These are phyloP conservation scores for Sebastes schlegelii DNA, from an alignment of 2,113 vertebrate species.

Conservation along the genomic window DNA sequence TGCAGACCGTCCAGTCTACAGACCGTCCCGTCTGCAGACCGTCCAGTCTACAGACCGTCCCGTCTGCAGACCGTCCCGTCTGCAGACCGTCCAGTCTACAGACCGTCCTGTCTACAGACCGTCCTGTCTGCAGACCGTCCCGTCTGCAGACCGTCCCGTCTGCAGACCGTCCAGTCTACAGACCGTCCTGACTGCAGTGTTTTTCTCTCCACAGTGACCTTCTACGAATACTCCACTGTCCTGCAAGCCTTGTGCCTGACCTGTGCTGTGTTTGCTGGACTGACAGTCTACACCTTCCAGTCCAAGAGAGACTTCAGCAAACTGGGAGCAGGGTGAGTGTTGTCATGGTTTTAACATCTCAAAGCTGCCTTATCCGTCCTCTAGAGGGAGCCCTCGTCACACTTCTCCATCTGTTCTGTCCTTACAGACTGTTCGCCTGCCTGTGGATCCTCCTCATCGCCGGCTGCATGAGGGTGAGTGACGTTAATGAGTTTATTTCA, in stretches of 20 bases:
- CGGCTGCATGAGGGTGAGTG: slow-evolving; percentile 89
- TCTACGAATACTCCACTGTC: slow-evolving; percentile 90
- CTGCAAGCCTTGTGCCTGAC: slow-evolving; percentile 94
- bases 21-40: no score
- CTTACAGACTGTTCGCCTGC: slow-evolving; percentile 88
- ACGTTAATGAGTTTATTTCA: background rate
- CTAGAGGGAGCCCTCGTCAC: background rate
- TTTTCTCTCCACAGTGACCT: slow-evolving; percentile 86
- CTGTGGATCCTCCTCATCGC: slow-evolving; percentile 93
- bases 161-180: no score
- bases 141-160: no score
- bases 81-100: no score
- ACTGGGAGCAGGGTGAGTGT: slow-evolving; percentile 91
- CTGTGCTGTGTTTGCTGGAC: slow-evolving; percentile 90
- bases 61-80: no score
- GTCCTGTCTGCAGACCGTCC: no score
- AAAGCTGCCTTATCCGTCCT: background rate
- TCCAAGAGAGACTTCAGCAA: slow-evolving; percentile 96
- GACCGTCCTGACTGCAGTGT: background rate
- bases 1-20: no score
- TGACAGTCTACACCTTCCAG: slow-evolving; percentile 93
- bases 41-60: no score
- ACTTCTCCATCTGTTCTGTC: slow-evolving; percentile 9
- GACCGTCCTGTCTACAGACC: no score
- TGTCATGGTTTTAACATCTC: background rate